A percentile compares a stretch with the other conserved stretches of the same genome.
Evolutionary conservation across 1,140 invertebrate genomes (phyloP).

Genomic region (Eupristina koningsbergeri): DNA sequence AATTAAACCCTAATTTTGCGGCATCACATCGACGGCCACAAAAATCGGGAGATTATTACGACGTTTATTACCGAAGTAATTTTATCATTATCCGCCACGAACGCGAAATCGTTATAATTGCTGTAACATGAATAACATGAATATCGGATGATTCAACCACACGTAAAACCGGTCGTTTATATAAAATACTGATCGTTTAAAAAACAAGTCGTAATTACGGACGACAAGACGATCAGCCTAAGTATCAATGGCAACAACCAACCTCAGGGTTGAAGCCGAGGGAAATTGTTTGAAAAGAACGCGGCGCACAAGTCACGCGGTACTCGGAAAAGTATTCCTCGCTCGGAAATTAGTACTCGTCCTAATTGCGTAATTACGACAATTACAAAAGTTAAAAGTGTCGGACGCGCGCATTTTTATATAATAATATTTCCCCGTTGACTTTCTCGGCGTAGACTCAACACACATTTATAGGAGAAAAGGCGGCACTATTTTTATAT

Average conservation of each 20-base stretch:
- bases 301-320: neutral
- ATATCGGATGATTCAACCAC: neutral
- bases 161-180: neutral
- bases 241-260: too few species aligned
- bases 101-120: neutral
- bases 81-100: neutral
- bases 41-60: neutral
- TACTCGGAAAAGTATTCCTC: neutral
- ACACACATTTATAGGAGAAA: neutral
- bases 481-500: neutral
- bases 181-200: neutral
- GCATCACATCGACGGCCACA: too few species aligned
- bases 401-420: too few species aligned
- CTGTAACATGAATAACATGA: neutral
- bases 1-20: neutral
- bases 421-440: neutral
- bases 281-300: neutral
- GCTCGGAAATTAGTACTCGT: too few species aligned
- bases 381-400: neutral
- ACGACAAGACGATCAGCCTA: too few species aligned
- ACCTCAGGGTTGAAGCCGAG: neutral
- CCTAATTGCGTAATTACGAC: neutral
- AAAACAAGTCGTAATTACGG: too few species aligned
- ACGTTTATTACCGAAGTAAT: neutral
- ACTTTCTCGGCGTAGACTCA: neutral